phyloP scores from a whole-genome alignment of 2,113 vertebrate species.

The Oryzias celebensis region DNA sequence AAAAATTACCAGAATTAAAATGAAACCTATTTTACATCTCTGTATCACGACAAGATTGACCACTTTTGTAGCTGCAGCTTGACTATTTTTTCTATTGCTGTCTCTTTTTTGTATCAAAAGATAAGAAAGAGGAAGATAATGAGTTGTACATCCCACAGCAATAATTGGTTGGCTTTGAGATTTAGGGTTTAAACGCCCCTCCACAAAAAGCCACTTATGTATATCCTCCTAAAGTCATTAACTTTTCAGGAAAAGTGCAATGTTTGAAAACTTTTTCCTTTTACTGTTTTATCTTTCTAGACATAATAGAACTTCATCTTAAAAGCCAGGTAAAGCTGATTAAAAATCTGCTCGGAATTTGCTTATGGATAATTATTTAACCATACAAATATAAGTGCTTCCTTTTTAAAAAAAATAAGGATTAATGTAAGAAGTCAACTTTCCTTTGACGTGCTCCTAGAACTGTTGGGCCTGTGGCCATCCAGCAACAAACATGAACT shows the following conservation, averaged over 20 bases:
- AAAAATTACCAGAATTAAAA: slow-evolving; percentile 6
- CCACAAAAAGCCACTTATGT: slow-evolving; percentile 32
- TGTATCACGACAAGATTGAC: slow-evolving; percentile 16
- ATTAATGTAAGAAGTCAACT: no score
- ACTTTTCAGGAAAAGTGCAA: slow-evolving; percentile 25
- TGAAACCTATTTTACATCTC: slow-evolving; percentile 8
- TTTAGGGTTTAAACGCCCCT: slow-evolving; percentile 16
- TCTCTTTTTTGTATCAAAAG: slow-evolving; percentile 33
- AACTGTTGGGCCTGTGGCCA: no score
- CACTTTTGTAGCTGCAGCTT: slow-evolving; percentile 14
- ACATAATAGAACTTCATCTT: no score
- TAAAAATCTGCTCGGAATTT: no score
- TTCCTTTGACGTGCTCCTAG: no score
- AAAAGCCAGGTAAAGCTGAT: no score
- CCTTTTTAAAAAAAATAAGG: no score
- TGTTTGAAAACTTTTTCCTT: slow-evolving; percentile 4
- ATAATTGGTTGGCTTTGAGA: slow-evolving; percentile 29
- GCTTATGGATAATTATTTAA: no score
- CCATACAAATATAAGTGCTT: no score
- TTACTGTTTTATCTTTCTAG: no score
- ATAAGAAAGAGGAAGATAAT: slow-evolving; percentile 52
- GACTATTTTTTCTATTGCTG: slow-evolving; percentile 17
- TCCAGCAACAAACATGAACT: no score
- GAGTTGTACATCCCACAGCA: slow-evolving; percentile 37
- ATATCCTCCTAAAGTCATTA: slow-evolving; percentile 17